Conservation (phyloP, 2,888 invertebrate genomes). For the Heteropelma amictum region DNA sequence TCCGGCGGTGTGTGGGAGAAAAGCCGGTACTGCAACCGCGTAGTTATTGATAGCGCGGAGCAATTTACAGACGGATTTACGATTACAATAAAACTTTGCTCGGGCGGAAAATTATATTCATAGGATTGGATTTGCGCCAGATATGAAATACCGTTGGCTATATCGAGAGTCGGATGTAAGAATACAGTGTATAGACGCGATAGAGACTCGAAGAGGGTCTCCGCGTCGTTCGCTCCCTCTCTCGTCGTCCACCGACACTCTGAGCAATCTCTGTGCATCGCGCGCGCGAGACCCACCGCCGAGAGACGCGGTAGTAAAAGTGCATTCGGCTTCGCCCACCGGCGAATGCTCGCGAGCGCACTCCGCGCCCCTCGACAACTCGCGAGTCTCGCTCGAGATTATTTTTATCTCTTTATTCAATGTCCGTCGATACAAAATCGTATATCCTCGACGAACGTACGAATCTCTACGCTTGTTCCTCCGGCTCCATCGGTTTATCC, state of each 20-base stretch:
- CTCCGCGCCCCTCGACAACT: constrained; percentile 7
- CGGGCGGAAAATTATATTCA: constrained; percentile 76
- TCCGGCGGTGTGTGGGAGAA: constrained; percentile 22
- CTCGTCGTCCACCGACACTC: not conserved
- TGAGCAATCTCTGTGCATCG: constrained; percentile 5
- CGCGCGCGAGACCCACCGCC: not conserved
- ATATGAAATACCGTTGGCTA: constrained; percentile 72
- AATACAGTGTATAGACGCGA: no score
- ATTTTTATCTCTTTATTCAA: constrained; percentile 22
- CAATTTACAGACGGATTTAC: constrained; percentile 76
- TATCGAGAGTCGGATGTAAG: constrained; percentile 40
- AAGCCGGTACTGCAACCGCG: constrained; percentile 56
- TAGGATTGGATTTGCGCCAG: constrained; percentile 76
- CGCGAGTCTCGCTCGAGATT: constrained; percentile 4
- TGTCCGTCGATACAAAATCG: constrained; percentile 27
- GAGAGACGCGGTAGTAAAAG: constrained; percentile 39
- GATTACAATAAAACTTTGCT: constrained; percentile 76
- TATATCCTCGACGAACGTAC: no score
- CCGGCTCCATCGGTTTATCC: constrained; percentile 14
- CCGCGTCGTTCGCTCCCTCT: constrained; percentile 6
- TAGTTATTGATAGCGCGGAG: constrained; percentile 73
- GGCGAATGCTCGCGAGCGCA: constrained; percentile 13
- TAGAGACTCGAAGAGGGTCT: constrained; percentile 41
- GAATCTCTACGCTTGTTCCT: not conserved
- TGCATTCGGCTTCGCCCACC: constrained; percentile 42